These are phyloP conservation scores for Lipophrys pholis DNA, from an alignment of 2,113 vertebrate genomes.

Conservation along the genomic window DNA sequence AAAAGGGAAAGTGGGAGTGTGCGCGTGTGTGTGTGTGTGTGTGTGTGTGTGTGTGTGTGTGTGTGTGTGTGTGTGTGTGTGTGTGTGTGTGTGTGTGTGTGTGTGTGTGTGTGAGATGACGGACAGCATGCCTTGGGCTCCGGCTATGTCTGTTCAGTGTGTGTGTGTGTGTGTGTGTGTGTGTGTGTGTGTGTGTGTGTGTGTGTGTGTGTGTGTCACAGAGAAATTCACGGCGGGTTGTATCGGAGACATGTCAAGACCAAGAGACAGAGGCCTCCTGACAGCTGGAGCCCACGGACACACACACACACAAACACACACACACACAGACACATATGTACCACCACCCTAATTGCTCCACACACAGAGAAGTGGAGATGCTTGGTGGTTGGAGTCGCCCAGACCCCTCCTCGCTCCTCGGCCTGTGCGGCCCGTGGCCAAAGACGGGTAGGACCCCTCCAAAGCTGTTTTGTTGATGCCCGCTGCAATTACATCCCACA, in stretches of 20 bases:
- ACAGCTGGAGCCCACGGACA: constrained; percentile 78
- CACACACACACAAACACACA: constrained; percentile 38
- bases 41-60: constrained; percentile 36
- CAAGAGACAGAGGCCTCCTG: constrained; percentile 80
- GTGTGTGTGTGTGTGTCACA: constrained; percentile 45
- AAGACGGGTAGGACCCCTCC: constrained; percentile 74
- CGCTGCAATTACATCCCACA: constrained; percentile 78
- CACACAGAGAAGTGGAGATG: constrained; percentile 63
- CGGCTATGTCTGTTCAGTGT: constrained; percentile 57
- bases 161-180: constrained; percentile 39
- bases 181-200: constrained; percentile 41
- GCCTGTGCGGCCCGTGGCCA: constrained; percentile 68
- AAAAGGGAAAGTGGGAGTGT: neutral
- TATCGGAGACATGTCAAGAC: constrained; percentile 81
- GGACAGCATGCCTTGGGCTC: constrained; percentile 75
- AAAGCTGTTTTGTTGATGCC: constrained; percentile 75
- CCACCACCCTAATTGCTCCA: constrained; percentile 78
- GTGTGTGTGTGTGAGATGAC: constrained; percentile 61
- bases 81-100: constrained; percentile 45
- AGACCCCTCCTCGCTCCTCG: constrained; percentile 69
- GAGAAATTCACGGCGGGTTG: constrained; percentile 74
- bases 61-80: constrained; percentile 35
- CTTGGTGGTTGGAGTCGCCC: constrained; percentile 50
- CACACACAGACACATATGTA: constrained; percentile 15
- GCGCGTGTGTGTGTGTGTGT: no score